Conservation (phyloP, 2,797 vertebrate species). For the Rhinella marina region DNA sequence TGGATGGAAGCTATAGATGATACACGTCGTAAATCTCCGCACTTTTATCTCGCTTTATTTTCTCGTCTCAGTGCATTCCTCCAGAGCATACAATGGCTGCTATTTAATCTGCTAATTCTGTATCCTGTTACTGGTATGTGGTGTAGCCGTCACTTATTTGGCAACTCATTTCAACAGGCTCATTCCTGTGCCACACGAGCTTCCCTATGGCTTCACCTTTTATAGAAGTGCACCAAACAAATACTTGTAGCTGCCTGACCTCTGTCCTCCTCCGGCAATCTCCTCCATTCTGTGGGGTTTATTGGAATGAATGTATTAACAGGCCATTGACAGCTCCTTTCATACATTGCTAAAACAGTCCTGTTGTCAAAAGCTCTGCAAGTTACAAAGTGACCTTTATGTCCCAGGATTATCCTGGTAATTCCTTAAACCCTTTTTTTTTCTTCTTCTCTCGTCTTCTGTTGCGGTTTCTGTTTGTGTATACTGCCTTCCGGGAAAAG, state of each 20-base stretch:
- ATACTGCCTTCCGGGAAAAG: slow-evolving; percentile 42
- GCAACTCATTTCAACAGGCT: slow-evolving; percentile 60
- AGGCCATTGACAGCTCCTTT: slow-evolving; percentile 62
- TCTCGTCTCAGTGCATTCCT: slow-evolving; percentile 45
- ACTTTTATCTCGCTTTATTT: slow-evolving; percentile 41
- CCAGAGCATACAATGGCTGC: slow-evolving; percentile 50
- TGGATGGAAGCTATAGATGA: slow-evolving; percentile 27
- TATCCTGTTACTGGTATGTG: slow-evolving; percentile 59
- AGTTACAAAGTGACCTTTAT: slow-evolving; percentile 58
- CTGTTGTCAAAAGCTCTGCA: slow-evolving; percentile 60
- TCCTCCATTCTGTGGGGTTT: slow-evolving; percentile 57
- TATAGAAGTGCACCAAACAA: slow-evolving; percentile 58
- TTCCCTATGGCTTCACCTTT: slow-evolving; percentile 61
- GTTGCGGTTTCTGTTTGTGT: slow-evolving; percentile 43
- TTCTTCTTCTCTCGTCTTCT: slow-evolving; percentile 14
- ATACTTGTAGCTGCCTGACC: slow-evolving; percentile 60
- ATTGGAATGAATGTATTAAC: slow-evolving; percentile 62
- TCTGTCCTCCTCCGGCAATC: slow-evolving; percentile 54
- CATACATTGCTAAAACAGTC: slow-evolving; percentile 56
- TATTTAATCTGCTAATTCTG: slow-evolving; percentile 60
- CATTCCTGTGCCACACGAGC: slow-evolving; percentile 58
- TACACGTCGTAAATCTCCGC: slow-evolving; percentile 20
- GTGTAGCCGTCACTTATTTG: slow-evolving; percentile 56
- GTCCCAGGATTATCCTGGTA: slow-evolving; percentile 59
- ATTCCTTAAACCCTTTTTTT: slow-evolving; percentile 56